Percentiles rank a stretch among this genome's conserved stretches.
These are phyloP conservation scores for Drosophila grimshawi DNA, from an alignment of 1,140 invertebrate genomes.

Conservation along the genomic window DNA sequence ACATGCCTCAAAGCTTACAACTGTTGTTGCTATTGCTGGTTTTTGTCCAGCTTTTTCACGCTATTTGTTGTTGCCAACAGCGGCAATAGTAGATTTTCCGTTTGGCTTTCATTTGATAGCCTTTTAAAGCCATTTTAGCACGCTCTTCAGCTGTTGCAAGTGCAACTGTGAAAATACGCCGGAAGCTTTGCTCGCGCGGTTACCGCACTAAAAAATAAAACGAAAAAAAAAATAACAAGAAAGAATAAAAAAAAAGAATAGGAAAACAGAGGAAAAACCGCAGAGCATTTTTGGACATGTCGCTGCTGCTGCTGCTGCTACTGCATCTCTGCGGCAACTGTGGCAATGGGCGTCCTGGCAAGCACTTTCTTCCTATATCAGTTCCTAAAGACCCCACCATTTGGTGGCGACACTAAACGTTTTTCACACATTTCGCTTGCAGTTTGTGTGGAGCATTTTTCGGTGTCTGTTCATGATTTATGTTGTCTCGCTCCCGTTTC, in stretches of 20 bases:
- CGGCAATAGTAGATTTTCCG: slow-evolving; percentile 52
- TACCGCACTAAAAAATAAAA: slow-evolving; percentile 47
- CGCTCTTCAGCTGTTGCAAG: slow-evolving; percentile 40
- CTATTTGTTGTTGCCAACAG: slow-evolving; percentile 18
- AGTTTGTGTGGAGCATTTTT: slow-evolving; percentile 40
- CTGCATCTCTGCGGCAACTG: slow-evolving; percentile 37
- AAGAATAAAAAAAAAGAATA: slow-evolving; percentile 4
- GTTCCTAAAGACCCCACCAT: slow-evolving; percentile 18
- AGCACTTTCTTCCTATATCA: slow-evolving; percentile 49
- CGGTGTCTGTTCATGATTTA: slow-evolving; percentile 78
- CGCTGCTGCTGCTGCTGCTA: slow-evolving; percentile 34
- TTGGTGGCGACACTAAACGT: slow-evolving; percentile 48
- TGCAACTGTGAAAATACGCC: slow-evolving; percentile 34
- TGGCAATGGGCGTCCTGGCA: slow-evolving; percentile 41
- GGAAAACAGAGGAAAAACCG: slow-evolving; percentile 48
- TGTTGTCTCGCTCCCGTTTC: slow-evolving; percentile 58
- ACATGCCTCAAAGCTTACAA: slow-evolving; percentile 18
- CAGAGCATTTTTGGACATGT: slow-evolving; percentile 60
- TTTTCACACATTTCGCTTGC: slow-evolving; percentile 47
- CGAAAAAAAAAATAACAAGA: slow-evolving; percentile 21
- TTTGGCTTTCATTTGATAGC: slow-evolving; percentile 71
- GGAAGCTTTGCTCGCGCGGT: slow-evolving; percentile 52
- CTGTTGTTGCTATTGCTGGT: background rate
- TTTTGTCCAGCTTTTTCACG: slow-evolving; percentile 14
- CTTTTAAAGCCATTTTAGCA: slow-evolving; percentile 73